Evolutionary conservation across 2,797 vertebrate genomes (phyloP).

Genomic region (Gymnocypris eckloni): DNA sequence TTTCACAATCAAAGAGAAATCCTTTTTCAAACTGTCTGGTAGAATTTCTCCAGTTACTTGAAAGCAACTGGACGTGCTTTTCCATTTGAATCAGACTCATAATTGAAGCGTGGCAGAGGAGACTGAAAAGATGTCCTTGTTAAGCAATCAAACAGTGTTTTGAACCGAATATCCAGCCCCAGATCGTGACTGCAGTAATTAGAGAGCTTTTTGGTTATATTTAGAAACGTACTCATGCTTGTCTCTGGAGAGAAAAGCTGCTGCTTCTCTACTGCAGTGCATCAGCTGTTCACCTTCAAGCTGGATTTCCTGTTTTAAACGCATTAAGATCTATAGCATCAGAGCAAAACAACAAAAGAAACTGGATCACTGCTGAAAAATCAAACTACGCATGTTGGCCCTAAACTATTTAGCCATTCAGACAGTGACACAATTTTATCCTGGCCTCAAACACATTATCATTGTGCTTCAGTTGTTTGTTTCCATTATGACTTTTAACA

Average conservation of each 20-base stretch:
- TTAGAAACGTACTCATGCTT: slow-evolving; percentile 52
- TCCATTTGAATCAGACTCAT: slow-evolving; percentile 39
- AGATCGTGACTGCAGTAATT: slow-evolving; percentile 61
- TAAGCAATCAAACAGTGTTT: slow-evolving; percentile 52
- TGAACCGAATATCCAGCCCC: slow-evolving; percentile 43
- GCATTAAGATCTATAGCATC: slow-evolving; percentile 32
- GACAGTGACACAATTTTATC: neutral
- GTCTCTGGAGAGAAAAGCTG: slow-evolving; percentile 51
- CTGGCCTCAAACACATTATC: neutral
- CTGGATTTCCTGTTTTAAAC: slow-evolving; percentile 42
- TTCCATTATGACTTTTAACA: neutral
- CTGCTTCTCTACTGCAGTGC: slow-evolving; percentile 25
- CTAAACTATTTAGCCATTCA: slow-evolving; percentile 18
- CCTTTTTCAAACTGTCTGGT: slow-evolving; percentile 35
- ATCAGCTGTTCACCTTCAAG: slow-evolving; percentile 41
- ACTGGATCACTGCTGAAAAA: neutral
- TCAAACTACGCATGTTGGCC: neutral
- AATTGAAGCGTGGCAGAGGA: slow-evolving; percentile 36
- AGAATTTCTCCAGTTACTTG: slow-evolving; percentile 31
- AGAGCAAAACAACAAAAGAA: slow-evolving; percentile 18
- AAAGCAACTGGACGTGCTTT: slow-evolving; percentile 40
- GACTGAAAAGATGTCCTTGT: slow-evolving; percentile 52
- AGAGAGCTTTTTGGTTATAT: slow-evolving; percentile 56
- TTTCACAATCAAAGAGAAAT: slow-evolving; percentile 56
- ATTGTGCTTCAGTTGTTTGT: neutral